Evolutionary conservation across 1,140 invertebrate genomes (phyloP).

Genomic region (Neodiprion fabricii): DNA sequence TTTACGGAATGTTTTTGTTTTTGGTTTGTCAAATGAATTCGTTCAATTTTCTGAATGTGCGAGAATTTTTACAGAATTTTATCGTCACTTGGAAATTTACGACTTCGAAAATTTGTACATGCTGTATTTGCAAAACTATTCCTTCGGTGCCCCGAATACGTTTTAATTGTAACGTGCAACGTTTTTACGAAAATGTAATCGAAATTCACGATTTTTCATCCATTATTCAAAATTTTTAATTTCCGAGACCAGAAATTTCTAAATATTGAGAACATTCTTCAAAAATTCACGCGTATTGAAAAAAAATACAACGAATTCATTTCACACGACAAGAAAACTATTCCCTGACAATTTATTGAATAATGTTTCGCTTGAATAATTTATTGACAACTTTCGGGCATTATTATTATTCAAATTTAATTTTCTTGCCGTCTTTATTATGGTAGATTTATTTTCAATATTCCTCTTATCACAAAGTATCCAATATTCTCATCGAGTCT

Average conservation of each 20-base stretch:
- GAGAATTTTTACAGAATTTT: too few species aligned
- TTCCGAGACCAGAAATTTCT: not conserved
- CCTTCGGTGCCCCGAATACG: too few species aligned
- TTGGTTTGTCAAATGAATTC: too few species aligned
- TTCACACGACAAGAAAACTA: not conserved
- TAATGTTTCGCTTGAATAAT: not conserved
- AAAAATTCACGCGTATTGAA: not conserved
- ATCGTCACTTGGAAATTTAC: too few species aligned
- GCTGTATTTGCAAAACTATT: too few species aligned
- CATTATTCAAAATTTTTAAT: not conserved
- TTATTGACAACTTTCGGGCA: not conserved
- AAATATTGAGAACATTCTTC: not conserved
- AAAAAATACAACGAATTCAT: not conserved
- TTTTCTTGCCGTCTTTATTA: not conserved
- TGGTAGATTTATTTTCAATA: not conserved
- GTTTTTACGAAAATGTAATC: not conserved
- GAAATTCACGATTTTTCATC: not conserved
- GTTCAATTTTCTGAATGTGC: too few species aligned
- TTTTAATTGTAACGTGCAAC: too few species aligned
- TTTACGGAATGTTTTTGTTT: too few species aligned
- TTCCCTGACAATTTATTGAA: too few species aligned
- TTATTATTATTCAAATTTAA: too few species aligned
- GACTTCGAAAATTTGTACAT: too few species aligned
- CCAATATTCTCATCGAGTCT: conserved; percentile 34
- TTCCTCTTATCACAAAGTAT: conserved; percentile 34